Evolutionary conservation across 2,113 vertebrate genomes (phyloP).

Genomic region (Ellobius talpinus): DNA sequence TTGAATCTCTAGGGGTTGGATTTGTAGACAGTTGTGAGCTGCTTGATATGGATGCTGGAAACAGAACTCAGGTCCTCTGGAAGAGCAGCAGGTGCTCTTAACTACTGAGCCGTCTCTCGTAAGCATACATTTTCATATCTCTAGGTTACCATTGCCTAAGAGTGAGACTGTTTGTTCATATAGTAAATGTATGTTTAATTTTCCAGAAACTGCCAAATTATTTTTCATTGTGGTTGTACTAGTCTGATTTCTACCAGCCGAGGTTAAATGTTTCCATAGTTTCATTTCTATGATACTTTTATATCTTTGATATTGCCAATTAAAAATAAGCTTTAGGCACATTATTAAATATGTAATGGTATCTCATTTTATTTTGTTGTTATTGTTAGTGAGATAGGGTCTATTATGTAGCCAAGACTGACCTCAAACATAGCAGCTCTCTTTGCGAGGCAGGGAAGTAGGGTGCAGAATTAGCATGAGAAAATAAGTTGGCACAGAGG

Average conservation of each 20-base stretch:
- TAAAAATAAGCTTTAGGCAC: neutral
- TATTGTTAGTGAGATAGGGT: neutral
- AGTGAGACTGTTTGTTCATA: neutral
- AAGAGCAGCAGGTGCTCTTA: neutral
- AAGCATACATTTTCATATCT: neutral
- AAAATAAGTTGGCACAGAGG: neutral
- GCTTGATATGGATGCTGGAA: too few relatives aligned
- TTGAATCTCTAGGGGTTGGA: neutral
- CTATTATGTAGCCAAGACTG: neutral
- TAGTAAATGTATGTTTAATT: neutral
- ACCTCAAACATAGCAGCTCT: neutral
- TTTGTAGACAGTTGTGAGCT: neutral
- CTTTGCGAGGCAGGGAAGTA: neutral
- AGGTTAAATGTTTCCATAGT: neutral
- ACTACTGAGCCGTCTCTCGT: neutral
- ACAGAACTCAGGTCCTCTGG: neutral
- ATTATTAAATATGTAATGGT: neutral
- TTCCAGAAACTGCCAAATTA: neutral
- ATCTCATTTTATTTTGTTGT: neutral
- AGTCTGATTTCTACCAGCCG: neutral
- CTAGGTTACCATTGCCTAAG: neutral
- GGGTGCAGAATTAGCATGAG: neutral
- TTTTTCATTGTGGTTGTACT: neutral
- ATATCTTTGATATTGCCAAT: neutral
- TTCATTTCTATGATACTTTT: neutral